These are phyloP conservation scores for Pterocles gutturalis DNA, from an alignment of 2,113 vertebrate genomes.

Conservation along the genomic window DNA sequence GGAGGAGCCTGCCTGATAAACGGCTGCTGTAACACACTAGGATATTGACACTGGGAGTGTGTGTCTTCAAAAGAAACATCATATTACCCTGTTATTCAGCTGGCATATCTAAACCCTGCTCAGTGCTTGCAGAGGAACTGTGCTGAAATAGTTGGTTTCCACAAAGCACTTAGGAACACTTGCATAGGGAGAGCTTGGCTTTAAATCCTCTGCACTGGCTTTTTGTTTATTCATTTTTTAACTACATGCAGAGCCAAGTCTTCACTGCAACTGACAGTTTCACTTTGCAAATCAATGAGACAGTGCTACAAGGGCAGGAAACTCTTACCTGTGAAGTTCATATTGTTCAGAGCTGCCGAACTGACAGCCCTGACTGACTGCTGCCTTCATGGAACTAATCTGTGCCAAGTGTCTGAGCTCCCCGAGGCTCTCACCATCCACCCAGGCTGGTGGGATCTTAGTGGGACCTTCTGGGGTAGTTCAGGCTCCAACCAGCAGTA, in stretches of 20 bases:
- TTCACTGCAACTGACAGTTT: neutral
- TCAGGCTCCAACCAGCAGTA: neutral
- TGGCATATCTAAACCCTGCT: neutral
- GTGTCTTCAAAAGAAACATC: neutral
- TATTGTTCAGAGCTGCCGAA: neutral
- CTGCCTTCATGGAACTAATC: neutral
- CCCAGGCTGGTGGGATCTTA: neutral
- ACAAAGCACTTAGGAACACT: neutral
- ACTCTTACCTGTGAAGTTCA: neutral
- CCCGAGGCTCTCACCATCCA: neutral
- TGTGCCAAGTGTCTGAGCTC: neutral
- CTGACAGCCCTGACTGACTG: neutral
- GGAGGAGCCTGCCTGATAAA: neutral
- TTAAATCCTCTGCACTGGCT: neutral
- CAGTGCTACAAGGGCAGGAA: neutral
- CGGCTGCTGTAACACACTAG: neutral
- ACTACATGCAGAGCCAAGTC: neutral
- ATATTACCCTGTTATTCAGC: neutral
- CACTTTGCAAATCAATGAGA: neutral
- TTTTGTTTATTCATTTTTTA: conserved; percentile 6
- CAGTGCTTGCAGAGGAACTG: neutral
- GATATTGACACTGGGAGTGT: neutral
- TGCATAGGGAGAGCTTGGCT: neutral
- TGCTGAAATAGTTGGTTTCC: neutral
- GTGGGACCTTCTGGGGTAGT: neutral